A percentile compares a stretch with the other conserved stretches of the same genome.
phyloP scores from a whole-genome alignment of 2,888 invertebrate genomes.

The Trissoscelio sp. region DNA sequence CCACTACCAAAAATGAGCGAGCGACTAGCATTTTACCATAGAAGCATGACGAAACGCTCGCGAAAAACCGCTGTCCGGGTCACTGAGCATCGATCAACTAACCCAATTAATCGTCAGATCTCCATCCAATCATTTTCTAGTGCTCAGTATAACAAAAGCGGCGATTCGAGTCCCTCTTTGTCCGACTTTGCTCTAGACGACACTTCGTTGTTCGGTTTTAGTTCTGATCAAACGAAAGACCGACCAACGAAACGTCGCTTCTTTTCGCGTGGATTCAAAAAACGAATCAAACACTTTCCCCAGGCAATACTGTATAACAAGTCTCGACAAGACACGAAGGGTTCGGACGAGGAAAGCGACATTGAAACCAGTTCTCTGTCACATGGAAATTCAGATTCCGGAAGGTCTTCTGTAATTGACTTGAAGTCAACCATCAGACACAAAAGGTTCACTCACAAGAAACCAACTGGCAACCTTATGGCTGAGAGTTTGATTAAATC shows the following conservation, averaged over 20 bases:
- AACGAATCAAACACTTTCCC: slow-evolving; percentile 86
- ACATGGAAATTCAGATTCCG: slow-evolving; percentile 73
- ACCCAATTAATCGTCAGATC: slow-evolving; percentile 56
- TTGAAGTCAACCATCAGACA: slow-evolving; percentile 69
- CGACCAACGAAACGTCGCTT: slow-evolving; percentile 84
- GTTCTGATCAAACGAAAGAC: slow-evolving; percentile 87
- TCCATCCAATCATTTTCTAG: slow-evolving; percentile 63
- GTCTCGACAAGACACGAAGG: slow-evolving; percentile 20
- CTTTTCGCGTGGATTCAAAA: slow-evolving; percentile 86
- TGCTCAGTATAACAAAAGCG: slow-evolving; percentile 52
- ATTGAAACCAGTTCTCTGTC: slow-evolving; percentile 79
- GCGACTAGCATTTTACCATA: slow-evolving; percentile 65
- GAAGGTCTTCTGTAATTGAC: slow-evolving; percentile 73
- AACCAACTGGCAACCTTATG: slow-evolving; percentile 86
- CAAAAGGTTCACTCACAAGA: slow-evolving; percentile 75
- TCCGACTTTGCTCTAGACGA: slow-evolving; percentile 81
- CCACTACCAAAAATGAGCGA: slow-evolving; percentile 68
- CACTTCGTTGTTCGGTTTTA: slow-evolving; percentile 82
- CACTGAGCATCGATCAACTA: slow-evolving; percentile 69
- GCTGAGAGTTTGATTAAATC: slow-evolving; percentile 88
- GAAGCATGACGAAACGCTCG: slow-evolving; percentile 62
- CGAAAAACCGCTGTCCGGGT: slow-evolving; percentile 69
- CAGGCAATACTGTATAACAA: slow-evolving; percentile 79
- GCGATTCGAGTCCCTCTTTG: slow-evolving; percentile 75
- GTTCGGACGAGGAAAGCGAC: slow-evolving; percentile 83